Base-by-base conservation (phyloP, 2,797 vertebrate genomes). In the Nyctibius grandis region DNA sequence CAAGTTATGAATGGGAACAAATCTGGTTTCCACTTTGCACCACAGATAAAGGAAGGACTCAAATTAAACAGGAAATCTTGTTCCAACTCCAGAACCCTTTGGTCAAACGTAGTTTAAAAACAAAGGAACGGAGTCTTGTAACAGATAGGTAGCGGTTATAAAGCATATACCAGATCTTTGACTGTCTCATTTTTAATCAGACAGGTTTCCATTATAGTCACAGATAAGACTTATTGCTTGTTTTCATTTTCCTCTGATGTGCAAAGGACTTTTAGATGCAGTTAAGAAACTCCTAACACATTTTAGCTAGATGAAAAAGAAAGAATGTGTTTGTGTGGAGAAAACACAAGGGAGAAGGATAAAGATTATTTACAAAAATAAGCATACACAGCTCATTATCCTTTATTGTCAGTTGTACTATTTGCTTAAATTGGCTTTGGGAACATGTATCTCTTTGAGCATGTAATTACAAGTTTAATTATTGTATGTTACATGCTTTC, bases 331-430 rank as follows among this genome's bases (percentile, higher is more conserved):
- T 96, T 88, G 65, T 91, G 29, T 84, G 76, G 44, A 53, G 38
- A 72, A 76, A 88, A 56, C 93, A 63, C 76, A 42, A 59, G 77
- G 45, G 88, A 86, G 69, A 88, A 89, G 36, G 65, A 70, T 83
- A 79, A 95, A 92, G 60, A 89, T 87, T 91, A 70, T 89, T 91
- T 85, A 80, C 48, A 64, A 92, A 89, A 94, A 83, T 64, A 93
- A 83, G 50, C 42, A 69, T 77, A 68, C 64, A 74, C 57, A 93
- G 88, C 81, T 91, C 85, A 91, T 93, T 94, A 92, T 88, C 29
- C 56, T 79, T 94, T 93, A 91, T 80, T 90, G 80, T 91, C 93
- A 88, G 36, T 91, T 91, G 80, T 73, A 72, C 67, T 79, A 26
- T 59, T 93, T 77, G 56, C 56, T 89, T 70, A 74, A 76, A 96